phyloP scores from a whole-genome alignment of 2,797 vertebrate species.

The Chrysocyon brachyurus region DNA sequence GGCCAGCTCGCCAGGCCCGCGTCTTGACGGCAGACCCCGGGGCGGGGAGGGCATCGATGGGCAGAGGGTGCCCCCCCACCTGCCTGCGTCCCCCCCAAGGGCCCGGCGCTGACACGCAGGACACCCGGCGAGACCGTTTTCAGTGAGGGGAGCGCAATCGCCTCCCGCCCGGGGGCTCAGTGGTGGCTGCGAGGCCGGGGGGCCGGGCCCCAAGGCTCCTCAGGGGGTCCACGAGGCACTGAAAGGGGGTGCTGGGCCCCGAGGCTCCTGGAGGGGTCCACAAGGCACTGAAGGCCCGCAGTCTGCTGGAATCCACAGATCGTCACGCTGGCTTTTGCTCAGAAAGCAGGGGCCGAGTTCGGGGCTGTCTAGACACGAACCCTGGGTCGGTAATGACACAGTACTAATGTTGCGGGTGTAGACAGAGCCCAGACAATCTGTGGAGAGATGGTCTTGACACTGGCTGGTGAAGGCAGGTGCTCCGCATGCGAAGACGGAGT shows the following conservation, averaged over 20 bases:
- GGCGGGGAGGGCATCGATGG: background rate
- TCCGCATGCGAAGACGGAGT: background rate
- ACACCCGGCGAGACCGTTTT: background rate
- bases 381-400: background rate
- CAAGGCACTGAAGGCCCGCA: background rate
- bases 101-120: background rate
- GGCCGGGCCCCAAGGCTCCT: background rate
- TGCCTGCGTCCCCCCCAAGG: background rate
- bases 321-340: background rate
- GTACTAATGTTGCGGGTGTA: background rate
- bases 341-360: background rate
- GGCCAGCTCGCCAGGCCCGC: background rate
- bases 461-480: background rate
- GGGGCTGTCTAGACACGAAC: background rate
- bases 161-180: fast-evolving
- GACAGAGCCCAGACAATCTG: background rate
- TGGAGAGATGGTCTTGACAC: background rate
- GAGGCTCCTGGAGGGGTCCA: no score
- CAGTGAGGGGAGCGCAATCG: background rate
- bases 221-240: fast-evolving
- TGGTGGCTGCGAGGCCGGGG: no score
- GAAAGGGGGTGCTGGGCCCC: background rate
- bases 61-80: background rate
- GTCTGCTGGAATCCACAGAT: background rate
- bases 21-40: background rate